Base-by-base conservation (phyloP, 2,797 vertebrate species). In the Aythya fuligula region DNA sequence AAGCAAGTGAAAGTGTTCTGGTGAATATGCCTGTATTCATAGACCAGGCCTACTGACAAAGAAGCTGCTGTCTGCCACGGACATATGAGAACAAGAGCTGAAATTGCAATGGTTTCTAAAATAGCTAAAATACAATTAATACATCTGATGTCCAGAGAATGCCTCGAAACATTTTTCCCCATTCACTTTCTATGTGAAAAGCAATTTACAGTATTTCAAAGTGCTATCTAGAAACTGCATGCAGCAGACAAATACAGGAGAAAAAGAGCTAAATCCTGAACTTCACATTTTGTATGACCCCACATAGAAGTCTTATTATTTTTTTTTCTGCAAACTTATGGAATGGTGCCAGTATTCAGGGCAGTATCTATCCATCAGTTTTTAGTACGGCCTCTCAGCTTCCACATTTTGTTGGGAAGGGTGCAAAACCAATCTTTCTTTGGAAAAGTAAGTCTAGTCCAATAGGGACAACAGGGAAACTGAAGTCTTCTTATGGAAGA, bases 111-210 rank as follows among this genome's bases (percentile, higher is more conserved):
- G 51, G 51, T 71, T 80, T 76, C 72, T 80, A 6, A 34, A 85
- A 87, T 12, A 82, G 77, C 77, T 80, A 56, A 77, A 94, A 82
- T 53, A 47, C 65, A 87, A 76, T 96, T 95, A 94, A 91, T 74
- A 45, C 8, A 39, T 71, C 54, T 87, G 61, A 65, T 77, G 53
- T 39, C 77, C 77, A 61, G 32, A 58, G 36, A 88, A 90, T 19
- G 9, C 13, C 72, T 53, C 18, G 8, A 84, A 88, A 90, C 32
- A 16, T 47, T 76, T 64, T 15, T 3, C 30, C 10, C 25, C 25
- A 22, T 43, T 93, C 69, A 30, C 41, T 58, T 91, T 60, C 87
- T 54, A 11, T 9, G 5, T 58, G 21, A 47, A 82, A 87, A 90
- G 47, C 18, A 71, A 73, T 73, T 71, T 58, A 27, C 14, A 58